Conservation (phyloP, 64 coral and sea anemone genomes). For the Porites australiensis region DNA sequence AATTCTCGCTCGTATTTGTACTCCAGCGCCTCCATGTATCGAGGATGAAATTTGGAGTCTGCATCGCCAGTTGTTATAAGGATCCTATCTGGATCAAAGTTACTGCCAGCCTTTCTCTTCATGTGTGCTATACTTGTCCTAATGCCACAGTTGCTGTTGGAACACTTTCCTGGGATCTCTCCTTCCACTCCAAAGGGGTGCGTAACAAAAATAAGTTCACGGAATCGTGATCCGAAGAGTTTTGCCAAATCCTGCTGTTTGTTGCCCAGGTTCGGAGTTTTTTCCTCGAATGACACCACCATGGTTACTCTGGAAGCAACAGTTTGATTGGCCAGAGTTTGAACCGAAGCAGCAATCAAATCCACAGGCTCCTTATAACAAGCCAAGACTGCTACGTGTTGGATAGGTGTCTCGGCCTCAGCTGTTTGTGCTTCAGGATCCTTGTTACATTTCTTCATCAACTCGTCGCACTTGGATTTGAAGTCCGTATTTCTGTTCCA, state of each 20-base stretch:
- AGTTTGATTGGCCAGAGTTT: neutral
- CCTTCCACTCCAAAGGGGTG: neutral
- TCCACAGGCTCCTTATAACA: slow-evolving; percentile 18
- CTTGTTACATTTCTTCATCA: too few relatives aligned
- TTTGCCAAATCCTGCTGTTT: neutral
- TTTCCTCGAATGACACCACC: neutral
- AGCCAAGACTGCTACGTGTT: neutral
- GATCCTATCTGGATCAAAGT: slow-evolving; percentile 7
- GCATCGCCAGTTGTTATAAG: slow-evolving; percentile 16
- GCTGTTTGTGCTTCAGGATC: too few relatives aligned
- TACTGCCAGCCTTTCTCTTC: too few relatives aligned
- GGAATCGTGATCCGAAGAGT: neutral
- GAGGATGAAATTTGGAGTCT: neutral
- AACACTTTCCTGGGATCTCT: slow-evolving; percentile 16
- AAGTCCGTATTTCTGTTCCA: too few relatives aligned
- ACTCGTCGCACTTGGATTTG: too few relatives aligned
- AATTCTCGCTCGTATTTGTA: neutral
- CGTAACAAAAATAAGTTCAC: neutral
- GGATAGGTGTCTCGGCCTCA: neutral
- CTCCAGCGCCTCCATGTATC: neutral
- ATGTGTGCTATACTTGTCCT: neutral
- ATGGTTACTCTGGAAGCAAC: neutral
- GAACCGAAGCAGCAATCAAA: neutral
- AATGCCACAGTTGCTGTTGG: slow-evolving; percentile 1
- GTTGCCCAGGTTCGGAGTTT: neutral